Conservation (phyloP, 1,140 invertebrate species). For the Asbolus verrucosus region DNA sequence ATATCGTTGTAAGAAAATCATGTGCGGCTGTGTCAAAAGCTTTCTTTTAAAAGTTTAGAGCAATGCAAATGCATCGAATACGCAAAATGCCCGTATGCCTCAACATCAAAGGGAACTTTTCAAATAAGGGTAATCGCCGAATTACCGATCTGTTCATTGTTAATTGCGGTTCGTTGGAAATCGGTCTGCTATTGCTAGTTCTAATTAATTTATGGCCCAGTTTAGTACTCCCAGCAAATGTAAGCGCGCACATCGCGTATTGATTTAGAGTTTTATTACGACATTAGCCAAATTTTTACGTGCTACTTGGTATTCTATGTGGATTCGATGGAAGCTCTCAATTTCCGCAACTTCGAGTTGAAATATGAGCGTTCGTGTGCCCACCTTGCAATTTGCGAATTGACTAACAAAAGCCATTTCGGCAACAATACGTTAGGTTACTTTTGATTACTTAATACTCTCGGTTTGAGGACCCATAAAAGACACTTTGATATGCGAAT, state of each 20-base stretch:
- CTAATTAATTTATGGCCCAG: conserved; percentile 21
- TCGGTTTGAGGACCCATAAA: conserved; percentile 39
- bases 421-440: conserved; percentile 2
- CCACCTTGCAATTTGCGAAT: conserved; percentile 22
- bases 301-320: too few species aligned
- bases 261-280: too few species aligned
- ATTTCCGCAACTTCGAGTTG: too few species aligned
- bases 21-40: too few species aligned
- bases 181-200: neutral
- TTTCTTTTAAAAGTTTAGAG: too few species aligned
- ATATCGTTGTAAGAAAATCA: too few species aligned
- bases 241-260: too few species aligned
- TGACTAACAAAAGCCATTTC: conserved; percentile 16
- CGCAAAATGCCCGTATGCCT: too few species aligned
- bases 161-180: conserved; percentile 6
- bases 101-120: neutral
- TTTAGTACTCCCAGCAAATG: too few species aligned
- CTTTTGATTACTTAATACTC: conserved; percentile 43
- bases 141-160: conserved; percentile 21
- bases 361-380: neutral
- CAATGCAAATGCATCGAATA: too few species aligned
- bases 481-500: conserved; percentile 33
- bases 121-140: neutral
- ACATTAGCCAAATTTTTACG: too few species aligned
- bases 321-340: too few species aligned